A percentile compares a stretch with the other conserved stretches of the same genome.
These are phyloP conservation scores for Cyanistes caeruleus DNA, from an alignment of 2,113 vertebrate genomes.

Conservation along the genomic window DNA sequence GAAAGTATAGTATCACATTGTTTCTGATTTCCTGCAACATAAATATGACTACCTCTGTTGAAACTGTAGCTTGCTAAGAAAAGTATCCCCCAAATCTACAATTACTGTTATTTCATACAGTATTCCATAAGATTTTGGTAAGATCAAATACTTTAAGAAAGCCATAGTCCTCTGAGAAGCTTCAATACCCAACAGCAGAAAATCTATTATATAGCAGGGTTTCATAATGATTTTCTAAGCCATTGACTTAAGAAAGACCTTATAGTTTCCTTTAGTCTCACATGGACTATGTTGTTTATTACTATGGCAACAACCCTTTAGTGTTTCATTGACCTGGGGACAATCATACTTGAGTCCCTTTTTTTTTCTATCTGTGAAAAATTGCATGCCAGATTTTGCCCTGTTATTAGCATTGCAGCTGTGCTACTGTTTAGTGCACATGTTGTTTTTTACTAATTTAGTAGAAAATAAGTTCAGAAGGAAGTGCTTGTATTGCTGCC, in stretches of 20 bases:
- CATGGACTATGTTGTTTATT: not conserved
- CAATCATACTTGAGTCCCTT: not conserved
- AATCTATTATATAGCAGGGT: constrained; percentile 12
- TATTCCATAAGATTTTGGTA: constrained; percentile 2
- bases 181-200: constrained; percentile 8
- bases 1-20: not conserved
- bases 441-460: not conserved
- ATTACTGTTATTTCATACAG: not conserved
- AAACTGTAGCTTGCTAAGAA: not conserved
- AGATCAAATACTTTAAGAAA: constrained; percentile 13
- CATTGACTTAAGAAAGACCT: constrained; percentile 30
- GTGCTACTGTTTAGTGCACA: not conserved
- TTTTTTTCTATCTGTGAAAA: not conserved
- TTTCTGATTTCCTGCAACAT: constrained; percentile 4
- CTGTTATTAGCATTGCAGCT: not conserved
- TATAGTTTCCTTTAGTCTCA: constrained; percentile 27
- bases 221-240: constrained; percentile 46
- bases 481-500: not conserved
- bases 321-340: not conserved
- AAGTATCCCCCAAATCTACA: not conserved
- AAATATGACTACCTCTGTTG: not conserved
- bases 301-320: not conserved
- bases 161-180: not conserved
- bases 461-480: not conserved
- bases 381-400: not conserved